Evolutionary conservation across 2,113 vertebrate species (phyloP).

Genomic region (Epinephelus lanceolatus): DNA sequence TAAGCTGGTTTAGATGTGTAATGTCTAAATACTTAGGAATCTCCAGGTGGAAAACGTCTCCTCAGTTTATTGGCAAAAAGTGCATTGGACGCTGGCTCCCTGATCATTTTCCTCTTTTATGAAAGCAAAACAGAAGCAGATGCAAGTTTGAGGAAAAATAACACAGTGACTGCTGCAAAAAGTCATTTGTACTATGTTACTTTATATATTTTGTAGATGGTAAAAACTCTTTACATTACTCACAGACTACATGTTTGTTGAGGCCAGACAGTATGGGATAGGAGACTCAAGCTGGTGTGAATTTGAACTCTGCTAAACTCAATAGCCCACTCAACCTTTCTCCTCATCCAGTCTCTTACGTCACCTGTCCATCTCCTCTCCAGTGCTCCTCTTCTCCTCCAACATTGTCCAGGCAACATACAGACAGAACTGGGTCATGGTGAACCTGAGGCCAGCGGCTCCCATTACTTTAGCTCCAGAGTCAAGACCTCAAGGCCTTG

Average conservation of each 20-base stretch:
- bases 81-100: background rate
- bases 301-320: background rate
- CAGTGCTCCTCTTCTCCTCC: slow-evolving; percentile 11
- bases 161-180: background rate
- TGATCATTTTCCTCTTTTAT: slow-evolving; percentile 22
- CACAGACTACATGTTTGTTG: background rate
- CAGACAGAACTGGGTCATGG: slow-evolving; percentile 77
- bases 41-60: slow-evolving; percentile 23
- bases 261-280: background rate
- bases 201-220: background rate
- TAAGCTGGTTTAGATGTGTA: background rate
- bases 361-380: slow-evolving; percentile 1
- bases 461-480: slow-evolving; percentile 66
- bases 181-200: background rate
- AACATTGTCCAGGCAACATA: slow-evolving; percentile 28
- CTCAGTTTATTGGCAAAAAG: slow-evolving; percentile 10
- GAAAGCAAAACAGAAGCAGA: background rate
- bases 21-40: slow-evolving; percentile 17
- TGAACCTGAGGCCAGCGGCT: slow-evolving; percentile 75
- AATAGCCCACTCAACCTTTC: background rate
- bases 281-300: background rate
- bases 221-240: background rate
- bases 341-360: background rate
- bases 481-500: slow-evolving; percentile 46
- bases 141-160: background rate